phyloP scores from a whole-genome alignment of 2,113 vertebrate genomes.

The Nothocercus nigrocapillus region DNA sequence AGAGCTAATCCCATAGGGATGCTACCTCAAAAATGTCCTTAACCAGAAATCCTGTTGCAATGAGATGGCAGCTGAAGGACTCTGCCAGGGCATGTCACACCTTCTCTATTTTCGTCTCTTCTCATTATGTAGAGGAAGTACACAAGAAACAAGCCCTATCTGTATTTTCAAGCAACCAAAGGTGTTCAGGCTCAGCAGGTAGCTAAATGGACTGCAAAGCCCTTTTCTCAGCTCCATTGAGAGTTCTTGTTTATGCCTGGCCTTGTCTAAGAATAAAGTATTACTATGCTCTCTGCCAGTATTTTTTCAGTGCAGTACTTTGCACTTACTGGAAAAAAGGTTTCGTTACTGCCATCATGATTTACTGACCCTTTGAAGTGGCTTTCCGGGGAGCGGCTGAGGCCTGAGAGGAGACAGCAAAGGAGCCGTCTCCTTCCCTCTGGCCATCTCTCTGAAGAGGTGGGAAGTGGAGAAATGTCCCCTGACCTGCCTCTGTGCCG shows the following conservation, averaged over 20 bases:
- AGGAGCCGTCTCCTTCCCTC: background rate
- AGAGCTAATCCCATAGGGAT: background rate
- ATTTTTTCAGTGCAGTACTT: background rate
- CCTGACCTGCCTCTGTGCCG: background rate
- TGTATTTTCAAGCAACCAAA: background rate
- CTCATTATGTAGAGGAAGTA: background rate
- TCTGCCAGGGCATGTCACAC: background rate
- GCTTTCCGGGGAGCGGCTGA: background rate
- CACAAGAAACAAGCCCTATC: background rate
- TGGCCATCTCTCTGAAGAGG: background rate
- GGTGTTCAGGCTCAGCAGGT: background rate
- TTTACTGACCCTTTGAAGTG: background rate
- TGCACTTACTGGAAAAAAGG: background rate
- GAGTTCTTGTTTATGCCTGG: background rate
- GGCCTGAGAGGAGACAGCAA: background rate
- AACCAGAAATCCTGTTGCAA: background rate
- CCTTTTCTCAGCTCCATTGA: background rate
- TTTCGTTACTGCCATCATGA: background rate
- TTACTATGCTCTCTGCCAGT: accelerated
- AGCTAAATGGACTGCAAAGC: background rate
- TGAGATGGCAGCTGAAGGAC: background rate
- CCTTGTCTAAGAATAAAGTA: background rate
- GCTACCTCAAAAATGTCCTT: background rate
- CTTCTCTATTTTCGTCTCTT: background rate
- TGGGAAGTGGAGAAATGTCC: background rate